These are phyloP conservation scores for Tryphoninae sp. DNA, from an alignment of 2,888 invertebrate species.

Conservation along the genomic window DNA sequence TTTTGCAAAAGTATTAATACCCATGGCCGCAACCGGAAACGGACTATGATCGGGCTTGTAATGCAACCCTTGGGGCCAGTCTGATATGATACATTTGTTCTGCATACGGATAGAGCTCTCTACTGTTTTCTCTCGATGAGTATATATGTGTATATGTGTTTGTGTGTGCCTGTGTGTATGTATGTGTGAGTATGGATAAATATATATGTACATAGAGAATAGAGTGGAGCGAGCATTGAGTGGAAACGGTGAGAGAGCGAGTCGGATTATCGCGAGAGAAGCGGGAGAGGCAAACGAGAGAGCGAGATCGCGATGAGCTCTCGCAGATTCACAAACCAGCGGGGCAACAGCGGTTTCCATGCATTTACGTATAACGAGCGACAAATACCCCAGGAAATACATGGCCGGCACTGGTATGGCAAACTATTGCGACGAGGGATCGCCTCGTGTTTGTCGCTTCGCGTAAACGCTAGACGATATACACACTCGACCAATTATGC, in stretches of 20 bases:
- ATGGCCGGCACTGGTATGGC: slow-evolving; percentile 20
- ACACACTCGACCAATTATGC: slow-evolving; percentile 73
- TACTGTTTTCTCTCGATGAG: slow-evolving; percentile 42
- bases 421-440: slow-evolving; percentile 60
- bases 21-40: slow-evolving; percentile 71
- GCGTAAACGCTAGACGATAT: slow-evolving; percentile 68
- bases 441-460: slow-evolving; percentile 57
- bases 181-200: not conserved
- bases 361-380: slow-evolving; percentile 74
- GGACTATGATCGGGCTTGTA: slow-evolving; percentile 78
- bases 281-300: slow-evolving; percentile 51
- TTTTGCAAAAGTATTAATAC: slow-evolving; percentile 78
- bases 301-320: slow-evolving; percentile 49
- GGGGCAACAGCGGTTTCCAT: slow-evolving; percentile 61
- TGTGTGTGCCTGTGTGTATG: not conserved
- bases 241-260: slow-evolving; percentile 41
- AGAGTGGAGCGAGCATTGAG: slow-evolving; percentile 50
- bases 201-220: slow-evolving; percentile 16
- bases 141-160: slow-evolving; percentile 14
- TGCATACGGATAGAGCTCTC: slow-evolving; percentile 70
- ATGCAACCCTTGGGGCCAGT: slow-evolving; percentile 79
- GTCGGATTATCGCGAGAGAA: slow-evolving; percentile 33
- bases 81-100: slow-evolving; percentile 79
- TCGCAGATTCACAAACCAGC: slow-evolving; percentile 65
- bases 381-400: slow-evolving; percentile 69